phyloP scores from a whole-genome alignment of 1,140 invertebrate species.

The Lerema accius region DNA sequence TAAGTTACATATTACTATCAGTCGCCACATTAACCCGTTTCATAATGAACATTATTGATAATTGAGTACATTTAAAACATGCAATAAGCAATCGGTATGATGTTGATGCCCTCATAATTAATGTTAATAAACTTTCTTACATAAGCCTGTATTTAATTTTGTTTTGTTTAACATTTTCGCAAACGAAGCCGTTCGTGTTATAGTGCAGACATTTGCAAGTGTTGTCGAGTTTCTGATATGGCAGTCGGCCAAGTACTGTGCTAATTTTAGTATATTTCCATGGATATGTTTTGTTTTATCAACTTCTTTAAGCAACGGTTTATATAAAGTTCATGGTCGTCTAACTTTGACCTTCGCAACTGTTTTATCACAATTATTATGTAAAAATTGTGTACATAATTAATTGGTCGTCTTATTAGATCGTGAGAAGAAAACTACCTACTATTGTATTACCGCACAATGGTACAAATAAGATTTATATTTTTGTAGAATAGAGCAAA shows the following conservation, averaged over 20 bases:
- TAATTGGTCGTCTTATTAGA: background rate
- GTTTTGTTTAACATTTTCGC: background rate
- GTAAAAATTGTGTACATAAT: background rate
- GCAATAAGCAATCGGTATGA: constrained; percentile 6
- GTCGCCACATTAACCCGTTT: constrained; percentile 13
- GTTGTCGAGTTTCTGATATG: constrained; percentile 43
- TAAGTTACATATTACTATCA: background rate
- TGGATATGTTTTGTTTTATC: constrained; percentile 38
- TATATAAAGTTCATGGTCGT: constrained; percentile 44
- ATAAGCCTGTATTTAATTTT: background rate
- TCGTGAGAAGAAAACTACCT: background rate
- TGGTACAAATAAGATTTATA: background rate
- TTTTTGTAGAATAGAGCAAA: too few species aligned
- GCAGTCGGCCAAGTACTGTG: constrained; percentile 48
- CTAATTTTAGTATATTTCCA: constrained; percentile 50
- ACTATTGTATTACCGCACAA: background rate
- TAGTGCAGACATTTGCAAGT: background rate
- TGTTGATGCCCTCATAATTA: constrained; percentile 14
- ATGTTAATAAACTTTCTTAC: constrained; percentile 12
- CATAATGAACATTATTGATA: constrained; percentile 7
- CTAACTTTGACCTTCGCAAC: background rate
- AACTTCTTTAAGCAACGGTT: constrained; percentile 6
- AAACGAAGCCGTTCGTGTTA: background rate
- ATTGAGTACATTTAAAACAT: background rate
- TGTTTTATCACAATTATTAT: too few species aligned